Evolutionary conservation across 1,140 invertebrate genomes (phyloP), one percentile per base, ranked within the genome.

Genomic region (Diorhabda carinulata): DNA sequence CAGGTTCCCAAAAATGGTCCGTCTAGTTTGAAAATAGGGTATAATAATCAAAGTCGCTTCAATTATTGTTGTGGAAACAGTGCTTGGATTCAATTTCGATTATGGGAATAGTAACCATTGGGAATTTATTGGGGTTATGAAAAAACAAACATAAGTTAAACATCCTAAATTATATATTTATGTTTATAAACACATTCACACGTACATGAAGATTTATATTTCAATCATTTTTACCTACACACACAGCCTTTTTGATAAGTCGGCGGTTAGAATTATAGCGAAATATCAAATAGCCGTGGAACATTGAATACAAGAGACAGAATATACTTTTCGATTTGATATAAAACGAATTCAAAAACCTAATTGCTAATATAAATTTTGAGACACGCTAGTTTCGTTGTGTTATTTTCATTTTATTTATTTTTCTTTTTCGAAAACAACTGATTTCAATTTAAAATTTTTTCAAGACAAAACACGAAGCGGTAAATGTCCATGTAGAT

Each of bases 141-240:
- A 64, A 70, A 64, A 71, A 62, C 61, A 40, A 66, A 66, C 45
- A 52, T 4, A 75, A 73, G 70, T 52, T 70, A 76, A 75, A 78
- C 72, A 74, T 67, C 74, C 73, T 73, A 76, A 72, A 52, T 71
- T 78, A 74, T 78, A 77, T 78, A 77, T 78, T 78, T 78, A 72
- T 77, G 75, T 77, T 52, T 78, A 75, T 77, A 79, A 77, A 79
- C 77, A 79, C 78, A 79, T 79, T 78, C 78, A 79, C 78, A 79
- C 77, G 61, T 79, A 79, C 74, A 78, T 71, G 73, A 69, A 72
- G 66, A 77, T 73, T 71, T 69, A 57, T 52, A 47, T 61, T 66
- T 64, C 63, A 42, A 69, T n/a, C 45, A 9, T 66, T 73, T 74
- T 74, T 72, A 72, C 70, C 69, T 72, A 72, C 67, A 67, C 25